phyloP scores from a whole-genome alignment of 2,888 invertebrate species.

The Andricus quercusramuli region DNA sequence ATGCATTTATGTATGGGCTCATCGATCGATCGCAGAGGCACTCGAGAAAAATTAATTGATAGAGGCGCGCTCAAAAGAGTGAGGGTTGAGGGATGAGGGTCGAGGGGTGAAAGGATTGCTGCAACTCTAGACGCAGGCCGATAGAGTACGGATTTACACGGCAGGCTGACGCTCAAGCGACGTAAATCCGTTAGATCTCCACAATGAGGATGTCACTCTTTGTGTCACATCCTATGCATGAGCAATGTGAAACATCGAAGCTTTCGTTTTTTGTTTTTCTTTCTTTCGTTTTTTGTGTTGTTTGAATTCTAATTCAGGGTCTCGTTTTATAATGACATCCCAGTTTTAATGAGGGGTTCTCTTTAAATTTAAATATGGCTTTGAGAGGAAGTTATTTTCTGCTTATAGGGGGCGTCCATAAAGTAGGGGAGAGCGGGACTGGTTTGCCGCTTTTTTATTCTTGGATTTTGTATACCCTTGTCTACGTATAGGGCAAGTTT shows the following conservation, averaged over 20 bases:
- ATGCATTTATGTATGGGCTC: slow-evolving; percentile 68
- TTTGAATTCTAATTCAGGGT: neutral
- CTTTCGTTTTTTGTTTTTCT: neutral
- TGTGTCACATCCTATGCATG: slow-evolving; percentile 35
- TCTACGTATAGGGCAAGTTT: too few species aligned
- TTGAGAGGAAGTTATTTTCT: neutral
- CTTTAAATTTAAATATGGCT: neutral
- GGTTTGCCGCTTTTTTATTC: neutral
- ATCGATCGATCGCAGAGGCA: slow-evolving; percentile 62
- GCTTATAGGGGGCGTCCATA: too few species aligned
- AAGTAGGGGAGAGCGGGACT: too few species aligned
- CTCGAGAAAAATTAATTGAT: slow-evolving; percentile 64
- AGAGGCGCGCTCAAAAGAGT: slow-evolving; percentile 46
- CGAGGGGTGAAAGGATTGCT: slow-evolving; percentile 25
- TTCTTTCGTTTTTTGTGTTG: neutral
- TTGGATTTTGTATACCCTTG: too few species aligned
- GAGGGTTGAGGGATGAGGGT: neutral
- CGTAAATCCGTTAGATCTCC: slow-evolving; percentile 58
- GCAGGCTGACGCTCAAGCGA: slow-evolving; percentile 49
- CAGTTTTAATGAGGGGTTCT: neutral
- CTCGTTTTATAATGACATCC: neutral
- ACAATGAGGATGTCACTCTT: slow-evolving; percentile 53
- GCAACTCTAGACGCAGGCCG: slow-evolving; percentile 36
- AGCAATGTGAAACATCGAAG: slow-evolving; percentile 20
- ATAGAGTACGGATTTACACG: slow-evolving; percentile 42